Evolutionary conservation across 2,113 vertebrate genomes (phyloP).

Genomic region (Thalassoma bifasciatum): DNA sequence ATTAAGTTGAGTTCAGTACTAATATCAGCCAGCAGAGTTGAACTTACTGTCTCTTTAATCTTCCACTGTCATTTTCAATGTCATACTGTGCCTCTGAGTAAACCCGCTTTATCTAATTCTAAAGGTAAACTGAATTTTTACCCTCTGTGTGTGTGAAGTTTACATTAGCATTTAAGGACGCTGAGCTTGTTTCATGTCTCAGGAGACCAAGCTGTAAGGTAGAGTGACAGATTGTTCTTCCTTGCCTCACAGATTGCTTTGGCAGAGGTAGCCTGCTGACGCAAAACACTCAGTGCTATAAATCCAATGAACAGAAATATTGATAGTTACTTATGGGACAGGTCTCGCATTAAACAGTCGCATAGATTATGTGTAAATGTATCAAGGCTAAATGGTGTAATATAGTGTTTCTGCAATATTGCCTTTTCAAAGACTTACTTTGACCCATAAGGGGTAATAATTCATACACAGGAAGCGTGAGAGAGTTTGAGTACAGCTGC

Average conservation of each 20-base stretch:
- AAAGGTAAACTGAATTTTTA: slow-evolving; percentile 24
- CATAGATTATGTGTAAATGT: slow-evolving; percentile 69
- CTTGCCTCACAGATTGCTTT: slow-evolving; percentile 49
- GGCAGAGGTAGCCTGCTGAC: slow-evolving; percentile 58
- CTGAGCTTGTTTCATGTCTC: slow-evolving; percentile 51
- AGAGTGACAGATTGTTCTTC: slow-evolving; percentile 66
- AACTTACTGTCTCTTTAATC: background rate
- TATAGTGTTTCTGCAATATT: slow-evolving; percentile 58
- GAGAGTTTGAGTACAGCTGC: slow-evolving; percentile 31
- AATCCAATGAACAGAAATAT: slow-evolving; percentile 62
- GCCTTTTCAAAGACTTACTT: slow-evolving; percentile 69
- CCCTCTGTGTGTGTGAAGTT: slow-evolving; percentile 37
- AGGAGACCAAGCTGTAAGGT: slow-evolving; percentile 33
- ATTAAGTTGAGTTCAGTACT: background rate
- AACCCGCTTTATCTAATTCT: slow-evolving; percentile 33
- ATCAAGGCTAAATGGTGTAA: slow-evolving; percentile 65
- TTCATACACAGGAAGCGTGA: slow-evolving; percentile 32
- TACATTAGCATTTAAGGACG: slow-evolving; percentile 69
- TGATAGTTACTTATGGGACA: slow-evolving; percentile 76
- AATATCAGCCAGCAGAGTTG: background rate
- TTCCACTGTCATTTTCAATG: slow-evolving; percentile 41
- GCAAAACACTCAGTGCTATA: slow-evolving; percentile 62
- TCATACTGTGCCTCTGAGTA: slow-evolving; percentile 42
- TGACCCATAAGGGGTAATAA: slow-evolving; percentile 58
- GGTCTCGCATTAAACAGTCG: slow-evolving; percentile 69